Evolutionary conservation across 2,888 invertebrate species (phyloP).

Genomic region (Lasius fuliginosus): DNA sequence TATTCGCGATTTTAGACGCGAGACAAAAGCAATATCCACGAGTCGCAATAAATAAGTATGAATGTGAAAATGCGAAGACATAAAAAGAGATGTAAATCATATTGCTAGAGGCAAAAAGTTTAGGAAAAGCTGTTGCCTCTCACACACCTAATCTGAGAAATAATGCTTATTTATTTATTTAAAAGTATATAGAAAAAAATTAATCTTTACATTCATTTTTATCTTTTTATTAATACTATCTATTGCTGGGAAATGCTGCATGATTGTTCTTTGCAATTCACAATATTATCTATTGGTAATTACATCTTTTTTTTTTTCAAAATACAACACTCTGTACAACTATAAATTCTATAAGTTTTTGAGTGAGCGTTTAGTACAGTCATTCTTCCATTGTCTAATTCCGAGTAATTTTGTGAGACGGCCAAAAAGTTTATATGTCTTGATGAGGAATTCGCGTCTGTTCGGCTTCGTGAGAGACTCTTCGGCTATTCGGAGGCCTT

Average conservation of each 20-base stretch:
- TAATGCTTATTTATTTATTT: not conserved
- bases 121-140: not conserved
- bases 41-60: not conserved
- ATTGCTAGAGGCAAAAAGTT: not conserved
- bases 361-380: not conserved
- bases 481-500: constrained; percentile 38
- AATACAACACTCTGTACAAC: not conserved
- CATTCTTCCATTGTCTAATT: not conserved
- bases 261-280: not conserved
- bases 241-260: not conserved
- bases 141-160: not conserved
- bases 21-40: not conserved
- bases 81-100: not conserved
- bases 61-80: not conserved
- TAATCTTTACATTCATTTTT: not conserved
- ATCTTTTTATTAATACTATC: not conserved
- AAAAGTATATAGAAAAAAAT: not conserved
- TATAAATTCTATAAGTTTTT: not conserved
- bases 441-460: not conserved
- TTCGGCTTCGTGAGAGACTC: constrained; percentile 13
- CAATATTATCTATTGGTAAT: not conserved
- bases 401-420: not conserved
- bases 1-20: not conserved
- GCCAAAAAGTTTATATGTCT: not conserved
- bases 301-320: not conserved